Percentiles rank a stretch among this genome's conserved stretches.
Conservation (phyloP, 2,888 invertebrate genomes). For the Acanthococcus lagerstroemiae region DNA sequence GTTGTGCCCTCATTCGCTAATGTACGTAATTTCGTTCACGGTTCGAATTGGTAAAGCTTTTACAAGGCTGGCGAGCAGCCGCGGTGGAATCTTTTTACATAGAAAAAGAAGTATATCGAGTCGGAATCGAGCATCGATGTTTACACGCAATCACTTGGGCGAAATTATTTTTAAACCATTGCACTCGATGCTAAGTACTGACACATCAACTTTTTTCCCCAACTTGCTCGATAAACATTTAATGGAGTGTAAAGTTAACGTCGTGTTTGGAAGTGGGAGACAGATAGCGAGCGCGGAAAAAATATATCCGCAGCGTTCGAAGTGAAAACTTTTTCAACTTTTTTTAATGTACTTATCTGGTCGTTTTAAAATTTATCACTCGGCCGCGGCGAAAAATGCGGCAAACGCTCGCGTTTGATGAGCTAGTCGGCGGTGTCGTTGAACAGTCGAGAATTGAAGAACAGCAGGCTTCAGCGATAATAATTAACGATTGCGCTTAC, state of each 20-base stretch:
- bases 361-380: conserved; percentile 7
- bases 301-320: not conserved
- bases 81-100: too few species aligned
- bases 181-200: conserved; percentile 17
- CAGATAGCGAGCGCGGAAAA: not conserved
- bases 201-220: not conserved
- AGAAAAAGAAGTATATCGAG: too few species aligned
- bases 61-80: too few species aligned
- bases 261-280: too few species aligned
- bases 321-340: not conserved
- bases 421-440: too few species aligned
- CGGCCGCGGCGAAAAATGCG: not conserved
- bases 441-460: too few species aligned
- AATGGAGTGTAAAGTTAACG: conserved; percentile 24
- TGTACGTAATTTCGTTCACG: too few species aligned
- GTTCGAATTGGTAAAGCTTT: too few species aligned
- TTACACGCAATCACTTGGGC: conserved; percentile 14
- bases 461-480: too few species aligned
- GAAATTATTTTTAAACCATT: conserved; percentile 26
- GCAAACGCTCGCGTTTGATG: not conserved
- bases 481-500: too few species aligned
- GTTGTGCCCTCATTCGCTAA: too few species aligned
- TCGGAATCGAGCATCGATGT: conserved; percentile 1
- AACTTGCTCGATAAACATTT: conserved; percentile 20
- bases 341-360: conserved; percentile 30